A percentile compares a stretch with the other conserved stretches of the same genome.
Evolutionary conservation across 2,113 vertebrate species (phyloP).

Genomic region (Sturnira hondurensis): DNA sequence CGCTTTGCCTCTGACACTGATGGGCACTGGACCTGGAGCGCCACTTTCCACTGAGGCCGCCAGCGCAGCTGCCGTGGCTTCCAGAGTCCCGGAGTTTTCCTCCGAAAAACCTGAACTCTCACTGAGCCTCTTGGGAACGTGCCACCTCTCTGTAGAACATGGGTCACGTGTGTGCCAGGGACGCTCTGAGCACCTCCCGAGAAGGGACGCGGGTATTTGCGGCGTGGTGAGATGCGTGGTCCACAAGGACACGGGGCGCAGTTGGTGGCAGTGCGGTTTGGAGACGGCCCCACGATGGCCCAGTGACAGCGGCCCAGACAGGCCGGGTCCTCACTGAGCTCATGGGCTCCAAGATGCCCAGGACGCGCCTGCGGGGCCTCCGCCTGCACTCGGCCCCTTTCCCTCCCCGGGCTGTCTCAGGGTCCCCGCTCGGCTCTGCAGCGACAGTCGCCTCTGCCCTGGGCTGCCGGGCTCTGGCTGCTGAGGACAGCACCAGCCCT

Average conservation of each 20-base stretch:
- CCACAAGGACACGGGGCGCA: fast-evolving
- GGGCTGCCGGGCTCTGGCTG: background rate
- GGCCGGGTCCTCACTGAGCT: background rate
- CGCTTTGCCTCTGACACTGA: fast-evolving
- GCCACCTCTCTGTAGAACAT: background rate
- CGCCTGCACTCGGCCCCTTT: background rate
- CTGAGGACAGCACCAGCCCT: background rate
- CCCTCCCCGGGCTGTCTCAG: too few relatives aligned
- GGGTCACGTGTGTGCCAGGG: fast-evolving
- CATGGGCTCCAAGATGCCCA: background rate
- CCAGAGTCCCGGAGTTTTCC: too few relatives aligned
- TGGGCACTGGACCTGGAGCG: fast-evolving
- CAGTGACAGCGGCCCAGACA: fast-evolving
- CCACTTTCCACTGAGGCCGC: fast-evolving
- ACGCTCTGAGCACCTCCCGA: background rate
- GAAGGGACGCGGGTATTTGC: fast-evolving
- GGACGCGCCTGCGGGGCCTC: background rate
- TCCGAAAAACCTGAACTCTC: background rate
- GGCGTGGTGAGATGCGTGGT: fast-evolving
- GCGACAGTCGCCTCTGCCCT: background rate
- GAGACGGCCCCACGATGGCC: background rate
- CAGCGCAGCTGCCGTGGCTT: fast-evolving
- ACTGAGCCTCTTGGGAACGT: background rate
- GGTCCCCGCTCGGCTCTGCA: background rate
- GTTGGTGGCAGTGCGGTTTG: background rate